These are phyloP conservation scores for Eristalis arbustorum DNA, from an alignment of 2,888 invertebrate genomes.

Conservation along the genomic window DNA sequence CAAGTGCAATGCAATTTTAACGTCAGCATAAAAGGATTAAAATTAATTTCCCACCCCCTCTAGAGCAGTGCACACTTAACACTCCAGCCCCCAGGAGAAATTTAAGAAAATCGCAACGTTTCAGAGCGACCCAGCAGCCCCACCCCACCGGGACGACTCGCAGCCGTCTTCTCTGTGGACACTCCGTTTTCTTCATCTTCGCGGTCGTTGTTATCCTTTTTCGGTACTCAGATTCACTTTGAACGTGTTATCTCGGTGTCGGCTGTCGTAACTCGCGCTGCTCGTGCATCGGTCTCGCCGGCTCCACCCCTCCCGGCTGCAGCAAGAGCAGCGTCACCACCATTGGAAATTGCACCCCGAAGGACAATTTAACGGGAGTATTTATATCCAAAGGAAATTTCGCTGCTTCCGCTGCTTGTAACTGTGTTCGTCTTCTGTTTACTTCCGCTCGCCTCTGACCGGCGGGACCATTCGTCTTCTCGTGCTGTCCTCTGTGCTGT, in stretches of 20 bases:
- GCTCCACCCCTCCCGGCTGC: conserved; percentile 17
- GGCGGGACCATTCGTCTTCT: conserved; percentile 16
- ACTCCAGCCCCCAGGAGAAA: conserved; percentile 36
- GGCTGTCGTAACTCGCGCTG: conserved; percentile 19
- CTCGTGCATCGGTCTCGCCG: neutral
- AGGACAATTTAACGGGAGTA: conserved; percentile 78
- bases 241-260: conserved; percentile 35
- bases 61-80: neutral
- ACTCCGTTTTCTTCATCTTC: conserved; percentile 9
- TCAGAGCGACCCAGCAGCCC: neutral
- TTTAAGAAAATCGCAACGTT: conserved; percentile 47
- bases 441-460: conserved; percentile 31
- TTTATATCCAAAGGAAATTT: conserved; percentile 73
- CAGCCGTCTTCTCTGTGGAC: neutral
- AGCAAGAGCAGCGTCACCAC: conserved; percentile 7
- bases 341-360: conserved; percentile 77
- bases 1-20: conserved; percentile 37
- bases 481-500: neutral
- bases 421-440: conserved; percentile 27
- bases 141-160: neutral
- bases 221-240: conserved; percentile 43
- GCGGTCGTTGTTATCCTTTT: conserved; percentile 50
- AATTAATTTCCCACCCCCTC: conserved; percentile 41
- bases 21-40: conserved; percentile 55
- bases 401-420: conserved; percentile 39